A percentile compares a stretch with the other conserved stretches of the same genome.
phyloP scores from a whole-genome alignment of 2,888 invertebrate species.

The Cancer borealis region DNA sequence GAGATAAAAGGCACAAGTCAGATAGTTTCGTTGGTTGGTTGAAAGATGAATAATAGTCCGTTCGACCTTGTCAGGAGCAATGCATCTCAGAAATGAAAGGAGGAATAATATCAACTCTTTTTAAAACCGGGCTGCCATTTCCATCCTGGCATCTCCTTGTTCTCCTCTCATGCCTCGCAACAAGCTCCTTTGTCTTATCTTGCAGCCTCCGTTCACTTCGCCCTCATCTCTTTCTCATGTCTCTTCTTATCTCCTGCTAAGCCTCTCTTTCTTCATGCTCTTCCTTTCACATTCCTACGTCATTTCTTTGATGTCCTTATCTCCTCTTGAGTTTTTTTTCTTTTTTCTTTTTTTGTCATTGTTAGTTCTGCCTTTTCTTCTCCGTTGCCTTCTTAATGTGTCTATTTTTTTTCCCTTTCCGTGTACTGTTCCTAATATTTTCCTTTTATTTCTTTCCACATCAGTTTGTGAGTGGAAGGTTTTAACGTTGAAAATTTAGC shows the following conservation, averaged over 20 bases:
- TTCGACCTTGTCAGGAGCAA: not conserved
- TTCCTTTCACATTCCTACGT: not conserved
- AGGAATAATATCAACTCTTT: slow-evolving; percentile 17
- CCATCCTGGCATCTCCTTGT: not conserved
- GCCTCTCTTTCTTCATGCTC: not conserved
- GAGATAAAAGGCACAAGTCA: not conserved
- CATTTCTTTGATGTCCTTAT: slow-evolving; percentile 4
- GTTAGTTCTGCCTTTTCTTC: not conserved
- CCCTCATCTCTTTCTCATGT: not conserved
- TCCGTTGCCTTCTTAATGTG: too few relatives aligned
- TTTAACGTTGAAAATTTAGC: too few relatives aligned
- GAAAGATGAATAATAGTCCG: not conserved
- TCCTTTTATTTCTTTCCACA: too few relatives aligned
- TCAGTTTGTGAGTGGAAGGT: too few relatives aligned
- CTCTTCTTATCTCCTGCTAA: slow-evolving; percentile 23
- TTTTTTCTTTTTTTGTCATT: not conserved
- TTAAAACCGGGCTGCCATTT: not conserved
- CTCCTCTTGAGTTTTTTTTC: not conserved
- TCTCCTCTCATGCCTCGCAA: not conserved
- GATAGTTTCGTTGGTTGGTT: not conserved
- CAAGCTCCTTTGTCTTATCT: not conserved
- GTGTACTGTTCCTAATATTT: too few relatives aligned
- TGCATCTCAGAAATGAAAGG: not conserved
- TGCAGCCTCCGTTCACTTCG: not conserved
- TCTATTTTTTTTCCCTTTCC: too few relatives aligned